Percentiles rank a stretch among this genome's conserved stretches.
These are phyloP conservation scores for Drosophila recens DNA, from an alignment of 2,888 invertebrate genomes.

Conservation along the genomic window DNA sequence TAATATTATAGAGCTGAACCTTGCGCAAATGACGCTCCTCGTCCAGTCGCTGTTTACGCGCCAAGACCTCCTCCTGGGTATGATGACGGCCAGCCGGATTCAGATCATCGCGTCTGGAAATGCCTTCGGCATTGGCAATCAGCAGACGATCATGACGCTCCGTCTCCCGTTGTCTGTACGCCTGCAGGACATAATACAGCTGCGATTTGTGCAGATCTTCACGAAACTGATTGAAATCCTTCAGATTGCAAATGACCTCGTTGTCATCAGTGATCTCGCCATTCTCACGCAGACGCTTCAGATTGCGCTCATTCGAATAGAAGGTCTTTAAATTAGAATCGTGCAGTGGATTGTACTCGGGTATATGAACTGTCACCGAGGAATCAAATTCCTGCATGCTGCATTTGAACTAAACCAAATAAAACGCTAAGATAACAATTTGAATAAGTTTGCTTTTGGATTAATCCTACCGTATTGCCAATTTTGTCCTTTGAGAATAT, in stretches of 20 bases:
- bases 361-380: constrained; percentile 72
- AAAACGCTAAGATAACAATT: not conserved
- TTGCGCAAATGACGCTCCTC: constrained; percentile 59
- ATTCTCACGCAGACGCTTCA: constrained; percentile 86
- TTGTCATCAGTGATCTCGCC: constrained; percentile 87
- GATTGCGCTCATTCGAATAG: constrained; percentile 85
- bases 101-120: constrained; percentile 76
- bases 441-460: not conserved
- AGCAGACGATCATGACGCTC: constrained; percentile 80
- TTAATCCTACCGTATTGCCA: constrained; percentile 76
- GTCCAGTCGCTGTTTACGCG: constrained; percentile 68
- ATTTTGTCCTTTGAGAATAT: constrained; percentile 84
- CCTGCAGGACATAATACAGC: constrained; percentile 86
- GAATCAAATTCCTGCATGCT: constrained; percentile 80
- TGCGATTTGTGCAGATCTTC: constrained; percentile 87
- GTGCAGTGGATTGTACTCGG: constrained; percentile 87
- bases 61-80: constrained; percentile 64
- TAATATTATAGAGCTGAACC: constrained; percentile 60
- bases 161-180: constrained; percentile 71
- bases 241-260: constrained; percentile 88
- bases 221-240: constrained; percentile 89
- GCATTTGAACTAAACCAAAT: constrained; percentile 66
- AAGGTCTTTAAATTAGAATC: constrained; percentile 87
- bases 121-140: constrained; percentile 82
- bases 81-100: constrained; percentile 64